Percentiles rank a stretch among this genome's conserved stretches.
These are phyloP conservation scores for Suncus etruscus DNA, from an alignment of 2,113 vertebrate genomes.

Conservation along the genomic window DNA sequence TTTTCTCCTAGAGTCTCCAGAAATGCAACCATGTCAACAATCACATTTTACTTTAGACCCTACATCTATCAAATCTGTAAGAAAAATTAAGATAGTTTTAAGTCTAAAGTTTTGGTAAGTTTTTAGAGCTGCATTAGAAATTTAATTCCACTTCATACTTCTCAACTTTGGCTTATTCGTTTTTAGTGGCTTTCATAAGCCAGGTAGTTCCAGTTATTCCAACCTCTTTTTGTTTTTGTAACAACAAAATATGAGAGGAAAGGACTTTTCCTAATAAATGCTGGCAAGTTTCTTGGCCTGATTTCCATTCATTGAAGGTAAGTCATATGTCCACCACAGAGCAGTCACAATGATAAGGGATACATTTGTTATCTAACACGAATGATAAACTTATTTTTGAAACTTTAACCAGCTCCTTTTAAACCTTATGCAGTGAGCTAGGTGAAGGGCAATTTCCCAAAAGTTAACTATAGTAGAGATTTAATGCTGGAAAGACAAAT, in stretches of 20 bases:
- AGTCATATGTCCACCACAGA: neutral
- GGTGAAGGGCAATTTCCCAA: neutral
- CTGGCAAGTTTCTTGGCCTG: neutral
- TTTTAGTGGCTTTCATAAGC: neutral
- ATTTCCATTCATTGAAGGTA: neutral
- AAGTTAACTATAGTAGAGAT: neutral
- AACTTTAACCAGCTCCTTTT: neutral
- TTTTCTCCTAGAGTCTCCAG: neutral
- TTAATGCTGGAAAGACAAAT: neutral
- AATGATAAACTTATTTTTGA: neutral
- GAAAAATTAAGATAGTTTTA: neutral
- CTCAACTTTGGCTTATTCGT: neutral
- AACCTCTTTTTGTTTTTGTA: neutral
- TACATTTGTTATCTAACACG: neutral
- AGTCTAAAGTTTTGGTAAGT: neutral
- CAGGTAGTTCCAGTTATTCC: neutral
- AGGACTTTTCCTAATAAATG: neutral
- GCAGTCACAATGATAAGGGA: neutral
- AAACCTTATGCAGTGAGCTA: neutral
- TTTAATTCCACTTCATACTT: neutral
- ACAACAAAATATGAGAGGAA: neutral
- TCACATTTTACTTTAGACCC: constrained; percentile 4
- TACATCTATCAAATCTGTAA: neutral
- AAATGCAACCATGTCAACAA: neutral
- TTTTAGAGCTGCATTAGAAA: neutral